Evolutionary conservation across 2,797 vertebrate genomes (phyloP), one percentile per base, ranked within the genome.

Genomic region (Falco biarmicus): DNA sequence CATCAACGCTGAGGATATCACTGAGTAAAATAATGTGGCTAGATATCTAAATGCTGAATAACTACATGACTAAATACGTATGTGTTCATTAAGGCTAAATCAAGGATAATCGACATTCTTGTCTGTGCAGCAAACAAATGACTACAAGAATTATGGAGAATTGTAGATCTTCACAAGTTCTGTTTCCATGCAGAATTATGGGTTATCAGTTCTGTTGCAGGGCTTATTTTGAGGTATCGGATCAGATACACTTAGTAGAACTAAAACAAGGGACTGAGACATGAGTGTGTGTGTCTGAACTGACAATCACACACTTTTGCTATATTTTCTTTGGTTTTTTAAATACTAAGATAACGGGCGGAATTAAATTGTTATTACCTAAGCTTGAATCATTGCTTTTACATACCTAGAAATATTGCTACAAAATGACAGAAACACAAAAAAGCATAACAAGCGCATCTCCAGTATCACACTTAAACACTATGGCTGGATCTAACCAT

Each of bases 11-110:
- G 84, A 73, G 2, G 8, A 65, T 81, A 85, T 57, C 76, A 59
- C 48, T 18, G 47, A 93, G 29, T 53, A 66, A 95, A 93, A 94
- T 95, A 90, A 92, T 90, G 53, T 84, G 77, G 66, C 39, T 96
- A 26, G 74, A 82, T 90, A 86, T 54, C 28, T 63, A 89, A 95
- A 86, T 56, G 61, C 69, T 94, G 88, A 94, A 95, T 76, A 90
- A 74, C 28, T 79, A 56, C 77, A 61, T 87, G 84, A 70, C 93
- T 94, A 87, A 92, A 84, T 64, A 74, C n/a, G 79, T 82, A 74
- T 95, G 74, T 70, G 48, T 84, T 95, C 74, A 82, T 96, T 92
- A 79, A 76, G 32, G 24, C 51, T 66, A 77, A 90, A 92, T 76
- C 53, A 84, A 71, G 34, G 61, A 80, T 77, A 92, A 91, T 85